Conservation (phyloP, 2,888 invertebrate genomes). For the Brenthis daphne region DNA sequence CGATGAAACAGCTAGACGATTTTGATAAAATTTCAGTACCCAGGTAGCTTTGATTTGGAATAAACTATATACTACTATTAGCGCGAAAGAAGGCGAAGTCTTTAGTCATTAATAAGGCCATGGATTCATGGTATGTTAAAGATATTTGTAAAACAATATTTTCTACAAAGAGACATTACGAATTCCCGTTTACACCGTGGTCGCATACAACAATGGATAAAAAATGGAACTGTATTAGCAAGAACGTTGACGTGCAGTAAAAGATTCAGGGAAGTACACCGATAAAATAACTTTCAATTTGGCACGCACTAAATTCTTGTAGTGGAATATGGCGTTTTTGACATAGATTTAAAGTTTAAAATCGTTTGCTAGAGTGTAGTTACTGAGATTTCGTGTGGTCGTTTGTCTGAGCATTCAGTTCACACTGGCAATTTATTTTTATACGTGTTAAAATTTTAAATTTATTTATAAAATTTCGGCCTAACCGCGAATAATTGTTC, state of each 20-base stretch:
- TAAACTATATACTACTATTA: too few species aligned
- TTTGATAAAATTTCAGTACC: too few species aligned
- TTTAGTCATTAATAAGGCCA: too few species aligned
- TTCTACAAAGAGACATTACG: constrained; percentile 48
- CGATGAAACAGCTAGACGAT: too few species aligned
- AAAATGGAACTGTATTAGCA: constrained; percentile 54
- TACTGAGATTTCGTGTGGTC: constrained; percentile 17
- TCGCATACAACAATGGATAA: constrained; percentile 56
- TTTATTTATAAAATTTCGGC: background rate
- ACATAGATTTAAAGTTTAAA: background rate
- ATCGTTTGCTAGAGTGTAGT: constrained; percentile 1
- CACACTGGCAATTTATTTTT: background rate
- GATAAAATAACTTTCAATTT: constrained; percentile 41
- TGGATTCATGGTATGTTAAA: background rate
- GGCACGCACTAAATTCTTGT: constrained; percentile 21
- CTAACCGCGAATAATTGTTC: background rate
- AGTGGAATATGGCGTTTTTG: constrained; percentile 2
- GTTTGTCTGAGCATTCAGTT: constrained; percentile 8
- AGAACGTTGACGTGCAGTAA: constrained; percentile 53
- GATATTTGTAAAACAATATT: constrained; percentile 42
- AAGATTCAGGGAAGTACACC: constrained; percentile 52
- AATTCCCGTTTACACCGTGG: constrained; percentile 41
- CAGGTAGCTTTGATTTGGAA: too few species aligned
- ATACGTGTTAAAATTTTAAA: background rate
- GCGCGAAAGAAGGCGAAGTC: too few species aligned